These are phyloP conservation scores for Busseola fusca DNA, from an alignment of 2,888 invertebrate genomes.

Conservation along the genomic window DNA sequence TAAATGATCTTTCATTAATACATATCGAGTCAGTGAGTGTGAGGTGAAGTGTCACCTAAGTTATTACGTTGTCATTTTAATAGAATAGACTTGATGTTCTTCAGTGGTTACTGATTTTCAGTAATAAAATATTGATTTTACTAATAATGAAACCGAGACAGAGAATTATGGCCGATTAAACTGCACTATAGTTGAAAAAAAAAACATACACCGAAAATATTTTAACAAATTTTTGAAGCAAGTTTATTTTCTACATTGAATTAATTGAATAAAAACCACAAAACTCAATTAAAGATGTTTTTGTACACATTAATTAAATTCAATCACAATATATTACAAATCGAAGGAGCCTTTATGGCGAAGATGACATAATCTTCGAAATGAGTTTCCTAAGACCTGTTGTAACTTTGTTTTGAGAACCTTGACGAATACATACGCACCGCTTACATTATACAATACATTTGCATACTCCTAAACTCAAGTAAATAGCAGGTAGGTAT, in stretches of 20 bases:
- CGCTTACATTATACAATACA: constrained; percentile 47
- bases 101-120: background rate
- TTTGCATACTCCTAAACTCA: constrained; percentile 55
- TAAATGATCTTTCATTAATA: too few relatives aligned
- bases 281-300: constrained; percentile 14
- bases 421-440: constrained; percentile 53
- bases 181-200: background rate
- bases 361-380: constrained; percentile 69
- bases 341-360: constrained; percentile 28
- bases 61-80: background rate
- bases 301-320: constrained; percentile 25
- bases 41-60: too few relatives aligned
- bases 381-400: constrained; percentile 36
- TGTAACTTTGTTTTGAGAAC: constrained; percentile 55
- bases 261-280: constrained; percentile 14
- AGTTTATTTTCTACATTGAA: background rate
- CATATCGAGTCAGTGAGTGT: too few relatives aligned
- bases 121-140: background rate
- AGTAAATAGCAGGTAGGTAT: constrained; percentile 9
- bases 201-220: background rate
- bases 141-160: background rate
- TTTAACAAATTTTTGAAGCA: background rate
- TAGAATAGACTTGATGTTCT: background rate
- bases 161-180: background rate
- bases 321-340: constrained; percentile 27